These are phyloP conservation scores for Orthonevra nobilis DNA, from an alignment of 2,888 invertebrate genomes.

Conservation along the genomic window DNA sequence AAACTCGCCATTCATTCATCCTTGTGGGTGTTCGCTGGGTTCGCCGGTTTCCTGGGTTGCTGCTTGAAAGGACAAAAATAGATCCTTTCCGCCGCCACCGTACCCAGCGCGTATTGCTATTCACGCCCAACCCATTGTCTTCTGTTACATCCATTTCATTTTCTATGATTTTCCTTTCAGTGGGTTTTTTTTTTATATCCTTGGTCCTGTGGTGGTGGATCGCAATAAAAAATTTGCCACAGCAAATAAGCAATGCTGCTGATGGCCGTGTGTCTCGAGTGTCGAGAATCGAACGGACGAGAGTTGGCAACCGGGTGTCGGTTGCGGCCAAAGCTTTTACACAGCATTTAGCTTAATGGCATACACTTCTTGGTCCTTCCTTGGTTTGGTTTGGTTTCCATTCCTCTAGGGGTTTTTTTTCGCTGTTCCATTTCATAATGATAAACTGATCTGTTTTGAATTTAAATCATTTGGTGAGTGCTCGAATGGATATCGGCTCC, in stretches of 20 bases:
- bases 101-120: too few relatives aligned
- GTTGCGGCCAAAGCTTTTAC: conserved; percentile 57
- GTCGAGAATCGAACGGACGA: not conserved
- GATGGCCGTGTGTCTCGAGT: conserved; percentile 2
- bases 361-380: conserved; percentile 21
- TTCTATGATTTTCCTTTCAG: conserved; percentile 43
- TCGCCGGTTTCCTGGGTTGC: not conserved
- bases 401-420: too few relatives aligned
- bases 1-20: conserved; percentile 58
- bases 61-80: conserved; percentile 3
- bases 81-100: conserved; percentile 15
- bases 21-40: conserved; percentile 11
- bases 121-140: conserved; percentile 36
- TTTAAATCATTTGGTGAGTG: conserved; percentile 60
- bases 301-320: too few relatives aligned
- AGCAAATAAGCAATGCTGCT: conserved; percentile 44
- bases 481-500: not conserved
- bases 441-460: conserved; percentile 67
- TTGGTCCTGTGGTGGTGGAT: conserved; percentile 41
- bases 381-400: not conserved
- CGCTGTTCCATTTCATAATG: conserved; percentile 62
- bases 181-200: conserved; percentile 7
- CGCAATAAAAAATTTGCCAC: conserved; percentile 68
- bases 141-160: conserved; percentile 54
- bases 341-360: conserved; percentile 63